These are phyloP conservation scores for Camponotus vicinus DNA, from an alignment of 1,140 invertebrate species.

Conservation along the genomic window DNA sequence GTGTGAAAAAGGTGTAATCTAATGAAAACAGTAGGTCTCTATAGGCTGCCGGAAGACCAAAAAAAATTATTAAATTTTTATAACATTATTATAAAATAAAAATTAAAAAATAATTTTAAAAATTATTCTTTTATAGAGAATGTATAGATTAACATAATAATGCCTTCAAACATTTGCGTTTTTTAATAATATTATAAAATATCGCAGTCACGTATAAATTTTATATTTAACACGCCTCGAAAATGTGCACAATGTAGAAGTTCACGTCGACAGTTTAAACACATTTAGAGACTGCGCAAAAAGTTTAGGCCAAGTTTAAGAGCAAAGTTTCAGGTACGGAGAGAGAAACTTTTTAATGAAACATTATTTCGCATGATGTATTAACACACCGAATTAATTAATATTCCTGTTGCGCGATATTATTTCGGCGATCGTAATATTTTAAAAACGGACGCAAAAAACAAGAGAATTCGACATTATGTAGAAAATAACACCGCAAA, in stretches of 20 bases:
- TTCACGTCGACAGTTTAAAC: slow-evolving; percentile 31
- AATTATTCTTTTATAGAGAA: background rate
- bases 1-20: slow-evolving; percentile 38
- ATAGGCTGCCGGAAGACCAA: background rate
- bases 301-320: slow-evolving; percentile 43
- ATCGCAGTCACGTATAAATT: slow-evolving; percentile 6
- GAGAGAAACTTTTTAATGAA: slow-evolving; percentile 54
- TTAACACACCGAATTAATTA: slow-evolving; percentile 41
- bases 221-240: slow-evolving; percentile 21
- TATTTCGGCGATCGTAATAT: background rate
- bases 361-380: slow-evolving; percentile 59
- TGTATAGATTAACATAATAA: background rate
- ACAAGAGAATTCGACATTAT: background rate
- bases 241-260: slow-evolving; percentile 9
- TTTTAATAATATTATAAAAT: slow-evolving; percentile 11
- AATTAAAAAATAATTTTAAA: background rate
- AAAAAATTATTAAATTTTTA: background rate
- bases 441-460: background rate
- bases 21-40: slow-evolving; percentile 26
- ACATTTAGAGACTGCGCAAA: slow-evolving; percentile 29
- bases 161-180: background rate
- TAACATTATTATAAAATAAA: background rate
- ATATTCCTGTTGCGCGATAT: slow-evolving; percentile 11
- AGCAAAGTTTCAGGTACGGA: slow-evolving; percentile 31
- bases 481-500: background rate